Conservation (phyloP, 2,888 invertebrate genomes). For the Smittia aterrima region DNA sequence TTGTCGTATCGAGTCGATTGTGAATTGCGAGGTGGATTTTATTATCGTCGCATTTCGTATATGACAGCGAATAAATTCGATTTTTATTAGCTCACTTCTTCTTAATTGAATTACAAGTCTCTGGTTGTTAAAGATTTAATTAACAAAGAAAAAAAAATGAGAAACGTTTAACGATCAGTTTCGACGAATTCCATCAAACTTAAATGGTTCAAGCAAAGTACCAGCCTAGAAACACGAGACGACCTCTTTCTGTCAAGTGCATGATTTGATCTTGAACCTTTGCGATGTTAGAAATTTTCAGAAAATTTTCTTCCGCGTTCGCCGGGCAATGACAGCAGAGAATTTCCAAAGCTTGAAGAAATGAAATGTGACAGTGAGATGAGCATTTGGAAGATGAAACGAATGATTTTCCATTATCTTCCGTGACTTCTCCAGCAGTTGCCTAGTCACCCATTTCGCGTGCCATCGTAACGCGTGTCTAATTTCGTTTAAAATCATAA, state of each 20-base stretch:
- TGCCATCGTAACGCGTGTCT: not conserved
- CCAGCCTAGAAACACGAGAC: not conserved
- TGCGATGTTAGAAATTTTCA: not conserved
- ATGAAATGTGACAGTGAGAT: not conserved
- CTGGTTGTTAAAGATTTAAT: constrained; percentile 14
- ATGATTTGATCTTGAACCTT: constrained; percentile 12
- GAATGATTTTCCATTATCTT: not conserved
- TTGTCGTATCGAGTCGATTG: not conserved
- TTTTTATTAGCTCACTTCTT: constrained; percentile 31
- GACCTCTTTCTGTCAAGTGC: constrained; percentile 1
- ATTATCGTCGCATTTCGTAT: not conserved
- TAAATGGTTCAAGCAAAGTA: too few relatives aligned
- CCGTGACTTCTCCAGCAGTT: too few relatives aligned
- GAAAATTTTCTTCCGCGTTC: too few relatives aligned
- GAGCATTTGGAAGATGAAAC: not conserved
- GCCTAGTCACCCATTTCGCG: constrained; percentile 7
- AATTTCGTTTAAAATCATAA: not conserved
- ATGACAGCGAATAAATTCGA: constrained; percentile 33
- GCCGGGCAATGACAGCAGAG: constrained; percentile 1
- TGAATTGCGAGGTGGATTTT: not conserved
- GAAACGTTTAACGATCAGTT: constrained; percentile 10
- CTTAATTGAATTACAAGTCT: constrained; percentile 22
- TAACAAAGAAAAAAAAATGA: constrained; percentile 16
- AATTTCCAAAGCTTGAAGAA: not conserved
- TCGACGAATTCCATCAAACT: not conserved